Percentiles rank a stretch among this genome's conserved stretches.
phyloP scores from a whole-genome alignment of 2,888 invertebrate genomes.

The Euplagia quadripunctaria region DNA sequence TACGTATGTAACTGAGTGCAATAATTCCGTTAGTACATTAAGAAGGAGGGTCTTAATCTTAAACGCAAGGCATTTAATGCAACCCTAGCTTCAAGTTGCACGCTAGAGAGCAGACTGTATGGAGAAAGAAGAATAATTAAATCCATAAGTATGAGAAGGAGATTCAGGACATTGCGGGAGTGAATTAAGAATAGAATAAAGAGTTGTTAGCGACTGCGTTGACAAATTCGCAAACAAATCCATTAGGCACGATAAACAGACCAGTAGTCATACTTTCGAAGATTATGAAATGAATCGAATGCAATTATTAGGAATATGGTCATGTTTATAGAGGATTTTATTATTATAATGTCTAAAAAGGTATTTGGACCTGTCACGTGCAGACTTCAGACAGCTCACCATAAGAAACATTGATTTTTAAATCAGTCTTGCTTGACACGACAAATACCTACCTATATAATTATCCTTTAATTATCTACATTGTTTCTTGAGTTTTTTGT shows the following conservation, averaged over 20 bases:
- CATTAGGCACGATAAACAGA: not conserved
- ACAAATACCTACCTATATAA: not conserved
- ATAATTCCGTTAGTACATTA: too few relatives aligned
- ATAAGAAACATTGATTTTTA: not conserved
- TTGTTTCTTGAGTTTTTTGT: not conserved
- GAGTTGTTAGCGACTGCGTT: not conserved
- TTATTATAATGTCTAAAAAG: too few relatives aligned
- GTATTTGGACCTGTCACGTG: too few relatives aligned
- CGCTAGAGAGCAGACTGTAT: not conserved
- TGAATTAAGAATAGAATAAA: slow-evolving; percentile 1
- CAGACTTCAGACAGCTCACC: not conserved
- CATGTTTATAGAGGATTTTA: too few relatives aligned
- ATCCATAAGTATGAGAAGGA: too few relatives aligned
- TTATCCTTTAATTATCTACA: not conserved
- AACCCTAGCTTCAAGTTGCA: not conserved
- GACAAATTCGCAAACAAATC: not conserved
- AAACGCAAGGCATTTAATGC: not conserved
- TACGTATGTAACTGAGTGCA: too few relatives aligned
- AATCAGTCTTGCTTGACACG: not conserved
- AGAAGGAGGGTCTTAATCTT: not conserved
- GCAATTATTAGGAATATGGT: not conserved
- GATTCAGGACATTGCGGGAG: not conserved
- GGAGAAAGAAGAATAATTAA: too few relatives aligned
- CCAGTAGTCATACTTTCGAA: not conserved
- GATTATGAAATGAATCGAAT: not conserved